These are phyloP conservation scores for Neoarius graeffei DNA, from an alignment of 2,113 vertebrate species.

Conservation along the genomic window DNA sequence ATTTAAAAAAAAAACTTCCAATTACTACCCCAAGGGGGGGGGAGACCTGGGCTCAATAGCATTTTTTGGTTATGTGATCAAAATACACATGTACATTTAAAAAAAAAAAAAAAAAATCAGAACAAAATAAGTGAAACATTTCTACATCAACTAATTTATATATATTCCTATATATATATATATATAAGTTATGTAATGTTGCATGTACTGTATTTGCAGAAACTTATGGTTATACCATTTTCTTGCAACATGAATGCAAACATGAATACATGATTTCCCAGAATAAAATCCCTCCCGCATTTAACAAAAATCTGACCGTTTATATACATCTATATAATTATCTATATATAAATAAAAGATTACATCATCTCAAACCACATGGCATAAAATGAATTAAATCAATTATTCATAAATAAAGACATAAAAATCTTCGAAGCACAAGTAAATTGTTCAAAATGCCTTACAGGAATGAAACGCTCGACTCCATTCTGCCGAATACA, in stretches of 20 bases:
- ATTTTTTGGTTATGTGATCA: conserved; percentile 84
- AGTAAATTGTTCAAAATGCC: conserved; percentile 37
- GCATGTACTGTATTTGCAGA: conserved; percentile 69
- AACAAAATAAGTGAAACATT: conserved; percentile 74
- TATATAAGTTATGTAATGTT: conserved; percentile 73
- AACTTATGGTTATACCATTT: conserved; percentile 65
- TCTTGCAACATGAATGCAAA: conserved; percentile 35
- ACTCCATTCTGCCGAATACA: conserved; percentile 39
- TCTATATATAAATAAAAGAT: conserved; percentile 26
- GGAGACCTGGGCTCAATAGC: conserved; percentile 73
- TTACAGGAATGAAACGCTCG: conserved; percentile 41
- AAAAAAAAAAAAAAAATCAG: conserved; percentile 61
- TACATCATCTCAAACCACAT: conserved; percentile 41
- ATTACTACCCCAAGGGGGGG: too few relatives aligned
- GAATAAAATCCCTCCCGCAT: conserved; percentile 24
- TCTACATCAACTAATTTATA: conserved; percentile 34
- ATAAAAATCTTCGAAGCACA: conserved; percentile 41
- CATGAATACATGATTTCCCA: conserved; percentile 32
- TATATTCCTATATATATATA: conserved; percentile 32
- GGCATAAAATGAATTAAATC: conserved; percentile 33
- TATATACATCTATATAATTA: conserved; percentile 18
- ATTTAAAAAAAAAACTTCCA: conserved; percentile 69
- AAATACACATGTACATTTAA: conserved; percentile 84
- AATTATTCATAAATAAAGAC: conserved; percentile 53
- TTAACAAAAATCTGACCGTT: conserved; percentile 33